Evolutionary conservation across 2,113 vertebrate genomes (phyloP).

Genomic region (Atrichornis clamosus): DNA sequence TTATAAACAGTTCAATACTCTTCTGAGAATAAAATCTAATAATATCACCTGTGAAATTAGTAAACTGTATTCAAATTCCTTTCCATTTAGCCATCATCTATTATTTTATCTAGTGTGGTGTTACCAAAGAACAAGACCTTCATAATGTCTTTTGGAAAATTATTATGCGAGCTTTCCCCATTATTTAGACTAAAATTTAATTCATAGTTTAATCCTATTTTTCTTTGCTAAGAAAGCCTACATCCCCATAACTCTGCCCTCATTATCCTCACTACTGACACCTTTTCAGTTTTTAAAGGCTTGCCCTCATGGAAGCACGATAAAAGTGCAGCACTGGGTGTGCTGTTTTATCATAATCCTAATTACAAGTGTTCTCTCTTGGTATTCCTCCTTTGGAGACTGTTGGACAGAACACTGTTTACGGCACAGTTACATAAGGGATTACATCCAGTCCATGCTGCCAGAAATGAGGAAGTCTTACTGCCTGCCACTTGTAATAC

Average conservation of each 20-base stretch:
- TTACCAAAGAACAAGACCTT: not conserved
- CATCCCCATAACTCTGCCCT: not conserved
- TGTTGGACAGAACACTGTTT: not conserved
- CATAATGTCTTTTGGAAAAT: not conserved
- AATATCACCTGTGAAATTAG: not conserved
- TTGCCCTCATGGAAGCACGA: not conserved
- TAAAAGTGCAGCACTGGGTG: not conserved
- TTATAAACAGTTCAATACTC: not conserved
- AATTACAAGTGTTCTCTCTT: not conserved
- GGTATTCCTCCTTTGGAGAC: not conserved
- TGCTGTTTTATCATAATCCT: not conserved
- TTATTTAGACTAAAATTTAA: not conserved
- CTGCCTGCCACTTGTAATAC: not conserved
- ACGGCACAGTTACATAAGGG: not conserved
- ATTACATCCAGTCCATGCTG: not conserved
- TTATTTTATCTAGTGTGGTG: not conserved
- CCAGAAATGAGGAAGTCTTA: not conserved
- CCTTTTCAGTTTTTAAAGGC: not conserved
- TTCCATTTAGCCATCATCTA: not conserved
- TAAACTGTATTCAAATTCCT: not conserved
- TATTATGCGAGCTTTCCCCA: not conserved
- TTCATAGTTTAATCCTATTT: not conserved
- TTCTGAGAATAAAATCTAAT: not conserved
- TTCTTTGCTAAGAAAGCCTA: not conserved
- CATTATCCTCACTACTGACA: not conserved